phyloP scores from a whole-genome alignment of 1,140 invertebrate genomes.

The Tetramorium alpestre region DNA sequence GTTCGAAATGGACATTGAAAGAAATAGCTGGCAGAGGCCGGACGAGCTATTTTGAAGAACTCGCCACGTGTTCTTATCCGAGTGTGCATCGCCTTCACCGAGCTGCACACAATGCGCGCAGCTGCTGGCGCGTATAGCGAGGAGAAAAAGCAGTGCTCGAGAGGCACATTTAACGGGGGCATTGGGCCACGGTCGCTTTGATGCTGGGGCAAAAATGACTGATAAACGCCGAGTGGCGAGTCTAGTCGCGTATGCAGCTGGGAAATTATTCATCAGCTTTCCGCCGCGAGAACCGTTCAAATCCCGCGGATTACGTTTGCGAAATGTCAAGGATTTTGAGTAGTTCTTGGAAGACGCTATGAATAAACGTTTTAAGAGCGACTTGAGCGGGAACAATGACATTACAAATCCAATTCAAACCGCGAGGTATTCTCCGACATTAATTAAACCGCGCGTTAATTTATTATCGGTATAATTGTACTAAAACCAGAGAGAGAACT shows the following conservation, averaged over 20 bases:
- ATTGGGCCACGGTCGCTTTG: conserved; percentile 71
- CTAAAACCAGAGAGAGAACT: not conserved
- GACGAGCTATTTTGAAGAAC: not conserved
- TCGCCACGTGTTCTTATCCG: not conserved
- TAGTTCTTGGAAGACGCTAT: conserved; percentile 2
- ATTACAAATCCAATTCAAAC: not conserved
- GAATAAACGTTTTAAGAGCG: conserved; percentile 8
- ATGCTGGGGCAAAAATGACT: conserved; percentile 74
- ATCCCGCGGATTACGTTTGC: conserved; percentile 8
- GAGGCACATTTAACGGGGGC: conserved; percentile 69
- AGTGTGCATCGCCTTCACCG: conserved; percentile 13
- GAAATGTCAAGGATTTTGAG: conserved; percentile 49
- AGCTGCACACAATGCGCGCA: conserved; percentile 27
- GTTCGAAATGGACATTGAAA: not conserved
- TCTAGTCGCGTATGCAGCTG: conserved; percentile 18
- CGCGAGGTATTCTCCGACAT: not conserved
- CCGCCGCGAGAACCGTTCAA: not conserved
- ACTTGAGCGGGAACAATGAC: not conserved
- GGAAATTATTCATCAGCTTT: conserved; percentile 25
- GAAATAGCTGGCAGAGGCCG: not conserved
- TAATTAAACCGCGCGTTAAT: not conserved
- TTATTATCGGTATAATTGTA: not conserved
- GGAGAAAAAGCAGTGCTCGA: conserved; percentile 62
- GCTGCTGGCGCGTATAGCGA: not conserved
- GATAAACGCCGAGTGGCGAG: conserved; percentile 70